Base-by-base conservation (phyloP, 2,888 invertebrate genomes). In the Villa cingulata region DNA sequence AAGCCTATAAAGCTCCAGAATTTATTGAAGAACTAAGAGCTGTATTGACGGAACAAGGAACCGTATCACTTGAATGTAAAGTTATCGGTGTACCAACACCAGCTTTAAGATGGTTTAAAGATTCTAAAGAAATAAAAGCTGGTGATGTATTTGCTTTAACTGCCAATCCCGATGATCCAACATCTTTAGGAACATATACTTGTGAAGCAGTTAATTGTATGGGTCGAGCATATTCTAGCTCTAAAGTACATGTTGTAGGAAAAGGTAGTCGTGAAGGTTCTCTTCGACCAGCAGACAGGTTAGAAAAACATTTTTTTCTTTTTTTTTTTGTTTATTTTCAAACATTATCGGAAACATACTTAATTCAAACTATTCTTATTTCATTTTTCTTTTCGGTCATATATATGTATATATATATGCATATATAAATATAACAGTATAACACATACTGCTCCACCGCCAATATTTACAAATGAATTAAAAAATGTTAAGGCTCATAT, bases 41-140 rank as follows among this genome's bases (percentile, higher is more conserved):
- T 2, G 73, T 88, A 50, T 75, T 89, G 29, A 90, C 89, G 0
- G 86, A 87, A 62, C 84, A 86, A 57, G 91, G 91, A 38, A 87
- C 87, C 0, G 92, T 92, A 14, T 86, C 88, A 0, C 72, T 94
- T 53, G 89, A 90, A 66, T 92, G 92, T 65, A 91, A 91, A 66
- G 89, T 89, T 18, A 81, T 89, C 45, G 90, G 90, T 16, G 85
- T 88, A n/a, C 90, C 91, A 2, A 87, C 88, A 1, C 86, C 86
- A 0, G 75, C 80, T 18, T 63, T 84, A 48, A 73, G 78, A 51
- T 83, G 83, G 83, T 84, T 79, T 65, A 85, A 90, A 73, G 90
- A 89, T 65, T 83, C 84, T 51, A 79, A 82, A 53, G 88, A 88
- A 66, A 90, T 90, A 54, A 85, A 84, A 64, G 88, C 90, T 1